A percentile compares a stretch with the other conserved stretches of the same genome.
Evolutionary conservation across 2,888 invertebrate genomes (phyloP).

Genomic region (Nemoura dubitans): DNA sequence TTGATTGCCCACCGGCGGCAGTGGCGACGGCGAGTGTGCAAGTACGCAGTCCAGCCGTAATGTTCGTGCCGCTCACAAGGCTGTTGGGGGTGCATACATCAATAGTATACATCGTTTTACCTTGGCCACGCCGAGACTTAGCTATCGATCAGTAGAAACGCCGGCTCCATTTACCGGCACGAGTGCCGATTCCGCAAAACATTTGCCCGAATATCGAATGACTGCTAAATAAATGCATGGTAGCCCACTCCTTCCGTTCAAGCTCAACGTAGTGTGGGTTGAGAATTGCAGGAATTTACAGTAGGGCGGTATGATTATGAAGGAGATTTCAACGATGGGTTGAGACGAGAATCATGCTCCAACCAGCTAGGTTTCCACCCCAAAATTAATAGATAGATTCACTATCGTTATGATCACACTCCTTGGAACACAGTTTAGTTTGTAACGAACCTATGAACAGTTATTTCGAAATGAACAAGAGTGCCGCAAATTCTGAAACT

Average conservation of each 20-base stretch:
- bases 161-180: background rate
- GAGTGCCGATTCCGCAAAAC: background rate
- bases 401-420: background rate
- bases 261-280: background rate
- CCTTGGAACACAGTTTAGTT: too few relatives aligned
- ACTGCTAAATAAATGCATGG: background rate
- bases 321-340: background rate
- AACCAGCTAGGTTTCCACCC: background rate
- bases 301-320: background rate
- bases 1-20: too few relatives aligned
- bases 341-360: background rate
- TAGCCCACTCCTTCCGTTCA: background rate
- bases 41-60: background rate
- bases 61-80: background rate
- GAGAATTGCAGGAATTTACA: background rate
- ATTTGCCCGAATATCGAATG: background rate
- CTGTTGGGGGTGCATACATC: slow-evolving; percentile 7
- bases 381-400: background rate
- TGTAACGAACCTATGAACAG: too few relatives aligned
- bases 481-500: slow-evolving; percentile 68
- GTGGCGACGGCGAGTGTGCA: too few relatives aligned
- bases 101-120: background rate
- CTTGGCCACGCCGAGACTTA: background rate
- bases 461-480: too few relatives aligned
- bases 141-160: background rate